Base-by-base conservation (phyloP, 2,888 invertebrate species). In the Cheilosia urbana region DNA sequence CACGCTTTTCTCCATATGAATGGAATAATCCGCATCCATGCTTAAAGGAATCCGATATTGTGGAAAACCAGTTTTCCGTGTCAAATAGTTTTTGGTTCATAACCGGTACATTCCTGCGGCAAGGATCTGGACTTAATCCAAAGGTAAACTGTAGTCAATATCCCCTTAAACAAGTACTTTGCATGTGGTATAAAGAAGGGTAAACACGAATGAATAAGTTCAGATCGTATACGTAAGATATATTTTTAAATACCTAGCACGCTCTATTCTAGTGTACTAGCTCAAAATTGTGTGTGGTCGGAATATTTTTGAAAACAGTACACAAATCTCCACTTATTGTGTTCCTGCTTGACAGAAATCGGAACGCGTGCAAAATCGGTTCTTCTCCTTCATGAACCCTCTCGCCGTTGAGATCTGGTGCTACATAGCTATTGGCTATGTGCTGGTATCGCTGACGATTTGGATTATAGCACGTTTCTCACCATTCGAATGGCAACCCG, bases 41-140 rank as follows among this genome's bases (percentile, higher is more conserved):
- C 90, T 95, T 96, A 19, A 95, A 95, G 88, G 96, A 96, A 90
- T 95, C 95, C 57, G 97, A 98, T 92, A 94, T 97, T 87, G 94
- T 97, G 87, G 97, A 98, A 90, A 99, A 99, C 92, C 98, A 99
- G 93, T 99, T 99, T 94, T 98, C 97, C 88, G 95, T 99, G 71
- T 97, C 98, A 89, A 99, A 98, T 93, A 96, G 94, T 90, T 96
- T 97, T 93, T 97, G 97, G 97, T 97, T 97, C 93, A 96, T 96
- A 91, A 96, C 97, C 15, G 97, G 97, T 55, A 97, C 97, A 42
- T 95, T 98, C 91, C 95, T 98, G 90, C 95, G 97, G 87, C 97
- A 97, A 93, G 97, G 96, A 91, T 96, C 96, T 88, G 96, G 96
- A 88, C 93, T 96, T 88, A 96, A 96, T 92, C 97, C 97, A 60